Conservation (phyloP, 2,113 vertebrate genomes). For the Varanus salvator region DNA sequence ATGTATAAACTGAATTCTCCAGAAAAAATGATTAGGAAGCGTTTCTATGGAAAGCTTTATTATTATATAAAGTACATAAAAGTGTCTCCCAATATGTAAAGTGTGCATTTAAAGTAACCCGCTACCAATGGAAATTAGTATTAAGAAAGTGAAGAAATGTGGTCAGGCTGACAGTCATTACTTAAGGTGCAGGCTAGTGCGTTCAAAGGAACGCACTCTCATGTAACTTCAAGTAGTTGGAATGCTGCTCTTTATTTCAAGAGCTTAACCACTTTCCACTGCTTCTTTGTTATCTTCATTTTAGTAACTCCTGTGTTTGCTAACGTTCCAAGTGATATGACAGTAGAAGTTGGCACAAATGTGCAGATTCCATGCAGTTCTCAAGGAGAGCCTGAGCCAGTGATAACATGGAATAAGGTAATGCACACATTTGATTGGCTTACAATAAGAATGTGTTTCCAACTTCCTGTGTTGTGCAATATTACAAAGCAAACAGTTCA, state of each 20-base stretch:
- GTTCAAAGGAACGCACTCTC: not conserved
- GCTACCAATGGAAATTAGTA: not conserved
- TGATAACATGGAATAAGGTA: slow-evolving; percentile 99
- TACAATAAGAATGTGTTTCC: slow-evolving; percentile 13
- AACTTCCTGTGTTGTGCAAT: not conserved
- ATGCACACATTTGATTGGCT: slow-evolving; percentile 40
- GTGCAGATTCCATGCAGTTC: slow-evolving; percentile 94
- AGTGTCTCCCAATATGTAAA: not conserved
- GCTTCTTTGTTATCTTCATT: slow-evolving; percentile 45
- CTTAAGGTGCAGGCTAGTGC: not conserved
- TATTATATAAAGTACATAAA: not conserved
- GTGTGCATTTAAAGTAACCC: not conserved
- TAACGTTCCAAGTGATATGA: slow-evolving; percentile 92
- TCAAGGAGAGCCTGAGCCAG: slow-evolving; percentile 92
- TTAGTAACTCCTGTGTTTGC: slow-evolving; percentile 95
- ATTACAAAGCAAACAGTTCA: not conserved
- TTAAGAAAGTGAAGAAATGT: not conserved
- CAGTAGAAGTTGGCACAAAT: slow-evolving; percentile 91
- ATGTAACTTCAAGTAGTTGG: not conserved
- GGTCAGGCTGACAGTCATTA: not conserved
- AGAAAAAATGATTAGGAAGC: not conserved
- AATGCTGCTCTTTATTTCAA: slow-evolving; percentile 2
- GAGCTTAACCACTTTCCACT: not conserved
- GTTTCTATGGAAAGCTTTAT: not conserved
- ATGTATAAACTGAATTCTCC: not conserved